Percentiles rank a stretch among this genome's conserved stretches.
Evolutionary conservation across 2,113 vertebrate species (phyloP).

Genomic region (Limnothrissa miodon): DNA sequence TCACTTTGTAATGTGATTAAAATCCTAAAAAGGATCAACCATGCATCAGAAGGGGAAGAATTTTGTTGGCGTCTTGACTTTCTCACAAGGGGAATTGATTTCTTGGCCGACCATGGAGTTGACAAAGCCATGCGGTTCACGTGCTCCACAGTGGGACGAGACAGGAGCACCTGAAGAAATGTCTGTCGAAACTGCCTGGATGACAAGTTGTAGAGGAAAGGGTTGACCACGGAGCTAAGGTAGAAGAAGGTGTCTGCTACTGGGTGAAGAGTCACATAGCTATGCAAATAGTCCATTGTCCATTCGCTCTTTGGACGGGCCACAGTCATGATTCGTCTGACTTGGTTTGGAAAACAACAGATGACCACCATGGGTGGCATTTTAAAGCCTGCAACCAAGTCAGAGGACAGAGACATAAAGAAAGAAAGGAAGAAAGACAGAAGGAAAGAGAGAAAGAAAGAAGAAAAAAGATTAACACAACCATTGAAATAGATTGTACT

Average conservation of each 20-base stretch:
- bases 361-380: conserved; percentile 70
- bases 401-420: too few relatives aligned
- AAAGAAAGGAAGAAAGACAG: too few relatives aligned
- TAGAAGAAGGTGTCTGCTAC: conserved; percentile 90
- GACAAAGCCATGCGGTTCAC: conserved; percentile 71
- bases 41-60: neutral
- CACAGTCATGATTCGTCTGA: conserved; percentile 85
- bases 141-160: conserved; percentile 78
- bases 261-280: conserved; percentile 79
- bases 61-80: neutral
- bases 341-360: conserved; percentile 94
- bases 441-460: too few relatives aligned
- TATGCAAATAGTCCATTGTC: conserved; percentile 75
- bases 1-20: neutral
- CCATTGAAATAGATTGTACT: too few relatives aligned
- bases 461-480: neutral
- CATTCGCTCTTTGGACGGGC: conserved; percentile 80
- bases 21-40: neutral
- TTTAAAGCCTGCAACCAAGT: neutral
- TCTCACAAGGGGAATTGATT: neutral
- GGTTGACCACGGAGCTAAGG: conserved; percentile 92
- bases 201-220: conserved; percentile 91
- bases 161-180: conserved; percentile 83
- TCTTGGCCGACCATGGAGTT: neutral
- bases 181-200: conserved; percentile 87